A percentile compares a stretch with the other conserved stretches of the same genome.
Evolutionary conservation across 2,797 vertebrate genomes (phyloP).

Genomic region (Squalus acanthias): DNA sequence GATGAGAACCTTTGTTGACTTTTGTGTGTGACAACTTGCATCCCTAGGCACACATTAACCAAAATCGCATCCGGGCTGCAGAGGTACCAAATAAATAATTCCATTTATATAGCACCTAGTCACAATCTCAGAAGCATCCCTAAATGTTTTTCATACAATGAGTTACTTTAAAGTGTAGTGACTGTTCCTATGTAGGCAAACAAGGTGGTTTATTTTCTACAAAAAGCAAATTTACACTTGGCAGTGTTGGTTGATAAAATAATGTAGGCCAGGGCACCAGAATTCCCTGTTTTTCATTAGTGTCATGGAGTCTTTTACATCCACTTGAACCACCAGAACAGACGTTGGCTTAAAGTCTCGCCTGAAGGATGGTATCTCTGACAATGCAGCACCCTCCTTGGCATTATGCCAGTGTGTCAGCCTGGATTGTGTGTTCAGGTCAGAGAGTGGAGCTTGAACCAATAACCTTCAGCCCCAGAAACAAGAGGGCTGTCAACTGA

Average conservation of each 20-base stretch:
- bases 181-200: neutral
- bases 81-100: neutral
- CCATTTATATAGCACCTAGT: neutral
- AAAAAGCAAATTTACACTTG: neutral
- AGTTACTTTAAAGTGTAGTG: neutral
- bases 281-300: neutral
- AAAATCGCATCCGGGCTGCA: neutral
- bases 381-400: neutral
- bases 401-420: neutral
- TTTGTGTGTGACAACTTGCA: neutral
- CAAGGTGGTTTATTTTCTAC: neutral
- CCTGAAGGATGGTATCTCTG: neutral
- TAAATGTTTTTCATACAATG: neutral
- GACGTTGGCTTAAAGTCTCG: neutral
- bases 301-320: neutral
- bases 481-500: no score
- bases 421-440: neutral
- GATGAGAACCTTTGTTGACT: neutral
- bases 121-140: neutral
- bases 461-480: neutral
- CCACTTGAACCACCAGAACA: neutral
- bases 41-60: neutral
- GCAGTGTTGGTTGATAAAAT: neutral
- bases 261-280: neutral
- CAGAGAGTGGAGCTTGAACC: neutral